Evolutionary conservation across 2,113 vertebrate genomes (phyloP).

Genomic region (Menura novaehollandiae): DNA sequence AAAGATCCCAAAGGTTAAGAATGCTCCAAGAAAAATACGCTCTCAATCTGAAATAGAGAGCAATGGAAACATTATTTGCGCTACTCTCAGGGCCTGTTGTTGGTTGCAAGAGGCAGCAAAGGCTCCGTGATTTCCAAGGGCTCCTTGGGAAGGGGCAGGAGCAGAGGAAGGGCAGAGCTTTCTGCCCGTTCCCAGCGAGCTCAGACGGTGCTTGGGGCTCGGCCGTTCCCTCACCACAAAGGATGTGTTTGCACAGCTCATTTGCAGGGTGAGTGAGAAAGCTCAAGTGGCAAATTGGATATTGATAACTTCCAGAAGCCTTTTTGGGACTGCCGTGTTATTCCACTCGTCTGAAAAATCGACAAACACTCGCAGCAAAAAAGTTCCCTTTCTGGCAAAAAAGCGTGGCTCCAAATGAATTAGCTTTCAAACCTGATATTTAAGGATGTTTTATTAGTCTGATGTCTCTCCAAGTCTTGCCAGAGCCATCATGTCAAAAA

Average conservation of each 20-base stretch:
- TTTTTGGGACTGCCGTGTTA: not conserved
- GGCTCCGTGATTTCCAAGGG: not conserved
- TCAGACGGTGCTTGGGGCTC: not conserved
- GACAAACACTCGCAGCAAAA: not conserved
- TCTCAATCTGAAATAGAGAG: not conserved
- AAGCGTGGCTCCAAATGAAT: conserved; percentile 20
- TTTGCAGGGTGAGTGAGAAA: conserved; percentile 25
- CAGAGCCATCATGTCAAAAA: conserved; percentile 37
- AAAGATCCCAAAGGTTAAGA: conserved; percentile 47
- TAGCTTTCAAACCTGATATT: conserved; percentile 45
- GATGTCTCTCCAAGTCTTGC: conserved; percentile 33
- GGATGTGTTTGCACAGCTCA: not conserved
- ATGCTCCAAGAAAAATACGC: conserved; percentile 60
- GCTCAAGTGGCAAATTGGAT: conserved; percentile 12
- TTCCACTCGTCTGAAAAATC: not conserved
- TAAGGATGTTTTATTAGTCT: conserved; percentile 47
- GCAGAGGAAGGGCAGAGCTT: not conserved
- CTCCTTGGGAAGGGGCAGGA: not conserved
- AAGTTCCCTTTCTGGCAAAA: not conserved
- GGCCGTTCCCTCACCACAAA: not conserved
- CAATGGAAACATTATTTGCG: not conserved
- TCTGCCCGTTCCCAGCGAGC: not conserved
- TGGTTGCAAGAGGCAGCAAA: not conserved
- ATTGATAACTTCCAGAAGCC: conserved; percentile 52
- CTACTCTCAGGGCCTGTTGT: not conserved